Evolutionary conservation across 2,113 vertebrate species (phyloP).

Genomic region (Rhynchopsitta pachyrhyncha): DNA sequence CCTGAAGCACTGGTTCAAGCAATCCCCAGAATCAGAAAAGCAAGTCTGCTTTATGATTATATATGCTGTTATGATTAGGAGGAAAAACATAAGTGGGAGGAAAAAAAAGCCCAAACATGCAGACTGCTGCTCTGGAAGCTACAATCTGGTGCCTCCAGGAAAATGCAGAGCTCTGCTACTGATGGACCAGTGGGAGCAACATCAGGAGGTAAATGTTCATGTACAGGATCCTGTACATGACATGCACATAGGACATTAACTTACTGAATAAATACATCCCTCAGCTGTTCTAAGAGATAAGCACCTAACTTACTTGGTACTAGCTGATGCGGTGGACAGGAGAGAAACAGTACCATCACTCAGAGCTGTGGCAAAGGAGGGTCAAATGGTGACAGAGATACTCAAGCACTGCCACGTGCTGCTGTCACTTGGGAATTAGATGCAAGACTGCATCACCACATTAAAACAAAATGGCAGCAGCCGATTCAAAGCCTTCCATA

Average conservation of each 20-base stretch:
- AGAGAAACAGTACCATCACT: background rate
- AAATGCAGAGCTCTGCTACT: background rate
- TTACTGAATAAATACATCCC: background rate
- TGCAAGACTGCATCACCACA: rapidly evolving
- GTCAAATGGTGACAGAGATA: background rate
- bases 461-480: background rate
- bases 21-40: background rate
- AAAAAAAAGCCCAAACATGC: background rate
- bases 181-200: rapidly evolving
- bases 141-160: background rate
- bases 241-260: rapidly evolving
- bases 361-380: background rate
- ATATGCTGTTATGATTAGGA: background rate
- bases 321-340: background rate
- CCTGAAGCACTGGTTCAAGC: background rate
- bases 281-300: background rate
- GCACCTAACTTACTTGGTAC: background rate
- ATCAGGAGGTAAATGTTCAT: background rate
- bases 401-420: rapidly evolving
- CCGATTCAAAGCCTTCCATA: background rate
- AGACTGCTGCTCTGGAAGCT: background rate
- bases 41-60: background rate
- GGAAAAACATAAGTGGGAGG: background rate
- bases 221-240: background rate
- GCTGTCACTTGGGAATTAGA: background rate